These are phyloP conservation scores for Halcyon malimbica DNA, from an alignment of 2,113 vertebrate species.

Conservation along the genomic window DNA sequence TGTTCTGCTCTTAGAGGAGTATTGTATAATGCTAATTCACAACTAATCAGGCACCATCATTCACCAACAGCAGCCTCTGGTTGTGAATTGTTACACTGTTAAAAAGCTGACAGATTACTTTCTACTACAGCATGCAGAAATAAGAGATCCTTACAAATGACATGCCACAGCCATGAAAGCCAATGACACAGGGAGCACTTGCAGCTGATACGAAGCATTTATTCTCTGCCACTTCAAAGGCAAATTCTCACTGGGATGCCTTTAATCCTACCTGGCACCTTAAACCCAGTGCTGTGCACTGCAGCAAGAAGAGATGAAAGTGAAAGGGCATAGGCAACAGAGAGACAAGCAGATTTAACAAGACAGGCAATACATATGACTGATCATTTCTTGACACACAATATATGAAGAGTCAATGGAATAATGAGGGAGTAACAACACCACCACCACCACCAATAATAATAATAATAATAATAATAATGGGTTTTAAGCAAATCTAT, in stretches of 20 bases:
- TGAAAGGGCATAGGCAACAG: neutral
- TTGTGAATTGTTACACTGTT: neutral
- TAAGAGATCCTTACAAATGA: slow-evolving; percentile 28
- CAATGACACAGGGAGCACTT: slow-evolving; percentile 37
- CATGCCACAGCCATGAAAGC: slow-evolving; percentile 49
- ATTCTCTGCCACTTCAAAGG: slow-evolving; percentile 69
- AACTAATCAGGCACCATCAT: slow-evolving; percentile 15
- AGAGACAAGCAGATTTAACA: slow-evolving; percentile 43
- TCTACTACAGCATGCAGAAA: slow-evolving; percentile 40
- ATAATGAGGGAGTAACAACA: neutral
- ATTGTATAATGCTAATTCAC: slow-evolving; percentile 22
- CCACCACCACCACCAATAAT: neutral
- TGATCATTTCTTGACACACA: neutral
- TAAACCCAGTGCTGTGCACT: slow-evolving; percentile 39
- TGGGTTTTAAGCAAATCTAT: neutral
- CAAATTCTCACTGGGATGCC: slow-evolving; percentile 49
- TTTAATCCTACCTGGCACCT: slow-evolving; percentile 72
- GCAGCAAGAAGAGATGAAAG: slow-evolving; percentile 57
- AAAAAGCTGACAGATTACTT: slow-evolving; percentile 37
- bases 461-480: neutral
- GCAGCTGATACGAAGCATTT: slow-evolving; percentile 56
- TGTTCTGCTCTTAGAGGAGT: neutral
- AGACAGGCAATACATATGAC: neutral
- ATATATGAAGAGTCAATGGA: neutral
- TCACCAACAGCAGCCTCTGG: slow-evolving; percentile 10